phyloP scores from a whole-genome alignment of 2,888 invertebrate genomes.

The Lordiphosa fenestrarum region DNA sequence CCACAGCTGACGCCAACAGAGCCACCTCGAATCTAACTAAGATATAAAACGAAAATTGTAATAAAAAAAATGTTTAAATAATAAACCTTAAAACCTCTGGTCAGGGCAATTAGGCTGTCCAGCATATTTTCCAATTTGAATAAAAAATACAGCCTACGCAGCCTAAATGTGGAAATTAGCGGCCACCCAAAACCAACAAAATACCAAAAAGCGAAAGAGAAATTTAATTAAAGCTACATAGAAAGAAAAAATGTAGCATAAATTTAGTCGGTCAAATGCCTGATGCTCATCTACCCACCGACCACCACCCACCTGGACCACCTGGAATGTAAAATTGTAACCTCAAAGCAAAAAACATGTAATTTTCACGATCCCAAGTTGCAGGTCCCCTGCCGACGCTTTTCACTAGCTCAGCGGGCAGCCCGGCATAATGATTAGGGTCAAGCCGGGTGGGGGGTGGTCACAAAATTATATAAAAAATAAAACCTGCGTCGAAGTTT shows the following conservation, averaged over 20 bases:
- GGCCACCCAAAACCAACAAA: constrained; percentile 33
- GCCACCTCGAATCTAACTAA: constrained; percentile 37
- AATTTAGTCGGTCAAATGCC: constrained; percentile 44
- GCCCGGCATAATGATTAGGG: constrained; percentile 69
- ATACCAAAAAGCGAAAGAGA: constrained; percentile 43
- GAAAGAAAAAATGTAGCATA: constrained; percentile 53
- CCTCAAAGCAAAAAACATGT: constrained; percentile 60
- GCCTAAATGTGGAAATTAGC: constrained; percentile 71
- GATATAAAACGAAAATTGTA: constrained; percentile 33
- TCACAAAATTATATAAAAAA: neutral
- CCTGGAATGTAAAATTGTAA: constrained; percentile 59
- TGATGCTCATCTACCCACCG: too few species aligned
- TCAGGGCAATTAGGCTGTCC: constrained; percentile 48
- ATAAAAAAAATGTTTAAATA: constrained; percentile 53
- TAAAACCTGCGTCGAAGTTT: constrained; percentile 7
- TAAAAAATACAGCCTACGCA: constrained; percentile 52
- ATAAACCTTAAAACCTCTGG: constrained; percentile 51
- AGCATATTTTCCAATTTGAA: constrained; percentile 65
- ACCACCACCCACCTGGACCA: constrained; percentile 39
- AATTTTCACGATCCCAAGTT: constrained; percentile 69
- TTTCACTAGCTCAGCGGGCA: constrained; percentile 52
- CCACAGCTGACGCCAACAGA: constrained; percentile 13
- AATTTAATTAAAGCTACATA: constrained; percentile 70
- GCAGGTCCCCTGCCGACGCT: constrained; percentile 32
- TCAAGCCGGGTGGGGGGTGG: constrained; percentile 45